A percentile compares a stretch with the other conserved stretches of the same genome.
These are phyloP conservation scores for Scomber colias DNA, from an alignment of 2,113 vertebrate genomes.

Conservation along the genomic window DNA sequence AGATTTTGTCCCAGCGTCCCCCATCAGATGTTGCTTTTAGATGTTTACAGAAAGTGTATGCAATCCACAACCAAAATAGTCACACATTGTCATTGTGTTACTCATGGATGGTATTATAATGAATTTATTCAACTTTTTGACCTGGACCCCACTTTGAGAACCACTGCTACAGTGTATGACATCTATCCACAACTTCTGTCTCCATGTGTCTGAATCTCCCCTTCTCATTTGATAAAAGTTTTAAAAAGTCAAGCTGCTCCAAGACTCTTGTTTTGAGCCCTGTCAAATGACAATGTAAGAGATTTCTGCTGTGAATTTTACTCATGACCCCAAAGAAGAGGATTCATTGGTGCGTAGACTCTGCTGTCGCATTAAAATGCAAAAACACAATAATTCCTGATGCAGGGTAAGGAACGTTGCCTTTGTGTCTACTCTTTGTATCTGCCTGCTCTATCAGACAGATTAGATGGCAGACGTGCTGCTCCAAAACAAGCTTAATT, in stretches of 20 bases:
- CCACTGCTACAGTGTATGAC: background rate
- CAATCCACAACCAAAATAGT: too few relatives aligned
- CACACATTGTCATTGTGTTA: too few relatives aligned
- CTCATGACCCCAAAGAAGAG: background rate
- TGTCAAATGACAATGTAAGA: constrained; percentile 11
- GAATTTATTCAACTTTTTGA: too few relatives aligned
- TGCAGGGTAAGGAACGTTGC: background rate
- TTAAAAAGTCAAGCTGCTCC: background rate
- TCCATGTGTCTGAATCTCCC: background rate
- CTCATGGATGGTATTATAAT: too few relatives aligned
- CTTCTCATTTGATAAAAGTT: too few relatives aligned
- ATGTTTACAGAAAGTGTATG: too few relatives aligned
- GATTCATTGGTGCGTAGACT: background rate
- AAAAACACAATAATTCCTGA: background rate
- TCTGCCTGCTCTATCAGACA: background rate
- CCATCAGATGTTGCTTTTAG: too few relatives aligned
- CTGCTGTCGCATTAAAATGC: constrained; percentile 9
- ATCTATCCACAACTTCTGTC: background rate
- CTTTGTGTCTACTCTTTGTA: background rate
- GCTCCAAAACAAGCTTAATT: constrained; percentile 33
- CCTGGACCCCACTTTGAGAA: too few relatives aligned
- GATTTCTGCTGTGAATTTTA: background rate
- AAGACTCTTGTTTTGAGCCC: background rate
- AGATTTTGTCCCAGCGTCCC: too few relatives aligned
- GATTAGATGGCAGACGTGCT: background rate